Evolutionary conservation across 2,888 invertebrate genomes (phyloP), one percentile per base, ranked within the genome.

Genomic region (Biston stratarius): DNA sequence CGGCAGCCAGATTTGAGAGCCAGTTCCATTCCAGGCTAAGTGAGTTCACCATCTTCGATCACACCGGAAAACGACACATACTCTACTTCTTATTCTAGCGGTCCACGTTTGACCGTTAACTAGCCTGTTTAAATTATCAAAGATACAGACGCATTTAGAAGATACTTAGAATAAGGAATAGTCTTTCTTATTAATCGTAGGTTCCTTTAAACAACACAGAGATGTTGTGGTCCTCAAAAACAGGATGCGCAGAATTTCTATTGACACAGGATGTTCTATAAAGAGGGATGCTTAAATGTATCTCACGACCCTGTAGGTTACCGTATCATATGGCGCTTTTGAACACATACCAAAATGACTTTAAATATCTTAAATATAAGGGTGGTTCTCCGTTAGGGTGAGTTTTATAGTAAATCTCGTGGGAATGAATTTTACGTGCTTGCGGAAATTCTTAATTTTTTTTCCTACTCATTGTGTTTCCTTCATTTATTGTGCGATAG

Each of bases 201-300:
- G 24, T 24, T 24, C 3, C 24, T 24, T 24, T 3, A 24, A 24
- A 24, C 24, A 24, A 24, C 24, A 24, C 10, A 42, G 9, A 12
- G 11, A 10, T 14, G 6, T 44, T 3, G 36, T 45, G 45, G 52
- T 40, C 44, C 44, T 52, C 33, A 36, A 74, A 85, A 82, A 82
- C 87, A 89, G 89, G 89, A 88, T 86, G 85, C 85, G 86, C 88
- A 80, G 83, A 88, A 87, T 86, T 81, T 75, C 80, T 83, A 81
- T 86, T 84, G 81, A 83, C 80, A 85, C 88, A 89, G 87, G 87
- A 88, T 87, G 87, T 81, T 81, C 81, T 78, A 78, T 74, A 76
- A 88, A 91, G 93, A 92, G 92, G 92, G 93, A 92, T 92, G 89
- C 76, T 85, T 79, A 78, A 90, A 91, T 91, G 89, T 89, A 86